Percentiles rank a stretch among this genome's conserved stretches.
These are phyloP conservation scores for Stenichneumon culpator DNA, from an alignment of 2,888 invertebrate species.

Conservation along the genomic window DNA sequence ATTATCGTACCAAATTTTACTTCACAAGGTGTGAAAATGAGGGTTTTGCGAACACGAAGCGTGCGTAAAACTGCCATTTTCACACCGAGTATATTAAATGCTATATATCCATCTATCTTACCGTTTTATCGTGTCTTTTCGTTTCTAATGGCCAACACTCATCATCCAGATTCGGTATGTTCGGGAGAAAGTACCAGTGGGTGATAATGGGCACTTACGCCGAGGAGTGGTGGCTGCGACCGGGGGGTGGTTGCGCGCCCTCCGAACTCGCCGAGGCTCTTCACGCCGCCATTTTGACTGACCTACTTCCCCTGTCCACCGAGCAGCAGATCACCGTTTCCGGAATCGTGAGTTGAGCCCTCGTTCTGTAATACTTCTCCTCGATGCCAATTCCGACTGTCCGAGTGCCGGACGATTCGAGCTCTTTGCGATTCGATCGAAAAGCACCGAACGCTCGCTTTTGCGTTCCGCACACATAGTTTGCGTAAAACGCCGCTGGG, in stretches of 20 bases:
- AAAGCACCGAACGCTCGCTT: neutral
- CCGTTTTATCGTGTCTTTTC: neutral
- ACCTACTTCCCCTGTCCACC: conserved; percentile 94
- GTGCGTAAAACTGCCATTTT: no score
- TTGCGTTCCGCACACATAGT: no score
- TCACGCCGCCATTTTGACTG: conserved; percentile 95
- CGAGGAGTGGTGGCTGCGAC: conserved; percentile 90
- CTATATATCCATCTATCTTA: no score
- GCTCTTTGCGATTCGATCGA: neutral
- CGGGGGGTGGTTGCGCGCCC: conserved; percentile 81
- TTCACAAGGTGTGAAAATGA: no score
- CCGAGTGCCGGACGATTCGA: neutral
- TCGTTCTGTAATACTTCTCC: conserved; percentile 6
- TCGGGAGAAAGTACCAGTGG: conserved; percentile 97
- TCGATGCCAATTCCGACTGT: neutral
- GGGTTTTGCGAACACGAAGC: no score
- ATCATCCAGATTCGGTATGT: conserved; percentile 91
- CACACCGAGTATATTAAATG: no score
- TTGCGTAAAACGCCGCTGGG: no score
- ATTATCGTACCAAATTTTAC: no score
- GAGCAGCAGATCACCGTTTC: conserved; percentile 95
- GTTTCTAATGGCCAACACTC: neutral
- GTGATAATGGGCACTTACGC: conserved; percentile 96
- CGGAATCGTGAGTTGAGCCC: conserved; percentile 91
- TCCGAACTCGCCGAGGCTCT: conserved; percentile 91